Evolutionary conservation across 2,113 vertebrate genomes (phyloP), one percentile per base, ranked within the genome.

Genomic region (Gavialis gangeticus): DNA sequence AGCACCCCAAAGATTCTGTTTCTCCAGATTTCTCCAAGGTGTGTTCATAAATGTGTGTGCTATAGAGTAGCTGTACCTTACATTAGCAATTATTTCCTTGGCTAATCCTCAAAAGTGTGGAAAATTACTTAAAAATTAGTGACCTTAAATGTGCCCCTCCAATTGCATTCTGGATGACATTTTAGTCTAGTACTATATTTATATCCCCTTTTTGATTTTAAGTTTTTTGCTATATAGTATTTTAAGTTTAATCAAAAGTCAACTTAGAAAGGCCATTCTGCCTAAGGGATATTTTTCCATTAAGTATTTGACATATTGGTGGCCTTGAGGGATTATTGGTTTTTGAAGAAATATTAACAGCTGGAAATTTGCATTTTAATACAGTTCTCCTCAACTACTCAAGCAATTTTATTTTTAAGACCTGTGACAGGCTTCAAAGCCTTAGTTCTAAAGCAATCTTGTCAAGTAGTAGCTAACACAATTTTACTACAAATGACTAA

Each of bases 281-380:
- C 99, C 99, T 99, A 98, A 99, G 98, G 99, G 99, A 99, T 99
- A 99, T 99, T 99, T 99, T 99, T 99, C 99, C 99, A 99, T 99
- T 99, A 99, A 99, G 98, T 98, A 99, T 99, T 98, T 99, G 99
- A 99, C 99, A 99, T 99, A 99, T 99, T 99, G 99, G 98, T 99
- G 98, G 99, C 99, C 99, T 98, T 99, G 98, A 99, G 99, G 99
- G 99, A 99, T 99, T 99, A 99, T 99, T 99, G 99, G 98, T 99
- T 99, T 99, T 99, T 99, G 99, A 99, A 99, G 99, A 99, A 99
- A 99, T 99, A 99, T 99, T 99, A 99, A 98, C 99, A 99, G 98
- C 98, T 99, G 98, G 98, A 99, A 99, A 99, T 99, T 99, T 99
- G 99, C 99, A 99, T 99, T 99, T 99, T 99, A 99, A 99, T 99